Evolutionary conservation across 1,140 invertebrate species (phyloP).

Genomic region (Vanessa tameamea): DNA sequence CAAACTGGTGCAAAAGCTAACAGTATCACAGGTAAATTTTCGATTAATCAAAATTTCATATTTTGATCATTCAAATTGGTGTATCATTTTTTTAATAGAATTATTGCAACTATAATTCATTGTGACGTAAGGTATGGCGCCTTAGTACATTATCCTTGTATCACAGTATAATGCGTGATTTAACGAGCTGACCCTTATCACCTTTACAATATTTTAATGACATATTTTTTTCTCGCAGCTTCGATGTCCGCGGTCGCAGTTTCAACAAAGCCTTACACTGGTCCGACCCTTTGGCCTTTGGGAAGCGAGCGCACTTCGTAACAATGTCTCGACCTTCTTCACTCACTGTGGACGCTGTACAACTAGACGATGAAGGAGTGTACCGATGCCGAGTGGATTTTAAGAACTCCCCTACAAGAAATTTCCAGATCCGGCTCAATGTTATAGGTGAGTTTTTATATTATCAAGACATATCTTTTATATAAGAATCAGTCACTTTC

Average conservation of each 20-base stretch:
- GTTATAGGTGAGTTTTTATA: conserved; percentile 90
- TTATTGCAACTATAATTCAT: no score
- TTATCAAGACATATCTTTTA: neutral
- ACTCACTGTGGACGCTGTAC: conserved; percentile 89
- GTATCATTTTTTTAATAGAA: no score
- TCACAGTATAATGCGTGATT: no score
- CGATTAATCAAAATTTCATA: no score
- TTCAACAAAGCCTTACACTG: conserved; percentile 89
- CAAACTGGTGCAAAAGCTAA: no score
- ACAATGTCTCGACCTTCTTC: conserved; percentile 87
- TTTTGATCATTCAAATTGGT: no score
- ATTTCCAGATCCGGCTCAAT: conserved; percentile 93
- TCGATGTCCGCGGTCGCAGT: conserved; percentile 89
- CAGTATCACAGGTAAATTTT: no score
- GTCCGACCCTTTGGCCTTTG: conserved; percentile 88
- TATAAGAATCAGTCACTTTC: no score
- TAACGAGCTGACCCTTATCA: neutral
- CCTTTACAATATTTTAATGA: neutral
- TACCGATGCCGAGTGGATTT: conserved; percentile 95
- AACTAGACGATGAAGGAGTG: conserved; percentile 90
- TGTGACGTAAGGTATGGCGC: no score
- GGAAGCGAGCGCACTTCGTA: conserved; percentile 89
- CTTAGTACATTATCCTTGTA: no score
- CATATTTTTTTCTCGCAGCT: conserved; percentile 80
- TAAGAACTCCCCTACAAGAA: conserved; percentile 92